phyloP scores from a whole-genome alignment of 2,888 invertebrate species.

The Lycaena phlaeas region DNA sequence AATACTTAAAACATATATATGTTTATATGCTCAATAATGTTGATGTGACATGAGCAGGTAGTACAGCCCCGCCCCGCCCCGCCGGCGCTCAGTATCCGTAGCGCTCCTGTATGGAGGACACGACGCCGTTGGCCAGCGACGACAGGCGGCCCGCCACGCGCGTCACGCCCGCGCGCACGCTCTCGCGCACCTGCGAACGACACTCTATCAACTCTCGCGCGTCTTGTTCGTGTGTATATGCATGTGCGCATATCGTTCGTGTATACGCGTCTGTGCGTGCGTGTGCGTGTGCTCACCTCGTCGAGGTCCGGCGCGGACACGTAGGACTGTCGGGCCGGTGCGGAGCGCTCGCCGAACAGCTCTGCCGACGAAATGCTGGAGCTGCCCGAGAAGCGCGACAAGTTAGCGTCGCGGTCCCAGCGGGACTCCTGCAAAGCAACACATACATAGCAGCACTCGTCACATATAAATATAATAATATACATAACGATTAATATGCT shows the following conservation, averaged over 20 bases:
- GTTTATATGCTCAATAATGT: too few relatives aligned
- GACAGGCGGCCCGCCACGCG: constrained; percentile 96
- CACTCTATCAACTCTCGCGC: too few relatives aligned
- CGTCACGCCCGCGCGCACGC: constrained; percentile 96
- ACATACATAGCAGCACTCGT: too few relatives aligned
- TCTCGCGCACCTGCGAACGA: constrained; percentile 97
- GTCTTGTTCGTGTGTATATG: too few relatives aligned
- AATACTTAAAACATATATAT: too few relatives aligned
- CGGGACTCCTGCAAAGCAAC: constrained; percentile 51
- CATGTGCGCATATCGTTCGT: too few relatives aligned
- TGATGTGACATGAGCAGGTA: too few relatives aligned
- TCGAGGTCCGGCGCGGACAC: constrained; percentile 86
- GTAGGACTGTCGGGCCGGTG: constrained; percentile 32
- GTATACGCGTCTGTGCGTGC: constrained; percentile 97
- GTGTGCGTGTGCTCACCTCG: constrained; percentile 94
- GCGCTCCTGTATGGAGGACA: constrained; percentile 91
- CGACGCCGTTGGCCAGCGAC: constrained; percentile 93
- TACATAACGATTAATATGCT: too few relatives aligned
- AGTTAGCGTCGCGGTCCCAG: constrained; percentile 67
- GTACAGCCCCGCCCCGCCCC: too few relatives aligned
- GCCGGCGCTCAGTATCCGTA: constrained; percentile 73
- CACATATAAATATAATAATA: too few relatives aligned
- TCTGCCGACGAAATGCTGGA: constrained; percentile 97
- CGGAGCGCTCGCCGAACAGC: constrained; percentile 80
- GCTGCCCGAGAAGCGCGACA: constrained; percentile 92